Base-by-base conservation (phyloP, 1,140 invertebrate species). In the Trichonephila inaurata region DNA sequence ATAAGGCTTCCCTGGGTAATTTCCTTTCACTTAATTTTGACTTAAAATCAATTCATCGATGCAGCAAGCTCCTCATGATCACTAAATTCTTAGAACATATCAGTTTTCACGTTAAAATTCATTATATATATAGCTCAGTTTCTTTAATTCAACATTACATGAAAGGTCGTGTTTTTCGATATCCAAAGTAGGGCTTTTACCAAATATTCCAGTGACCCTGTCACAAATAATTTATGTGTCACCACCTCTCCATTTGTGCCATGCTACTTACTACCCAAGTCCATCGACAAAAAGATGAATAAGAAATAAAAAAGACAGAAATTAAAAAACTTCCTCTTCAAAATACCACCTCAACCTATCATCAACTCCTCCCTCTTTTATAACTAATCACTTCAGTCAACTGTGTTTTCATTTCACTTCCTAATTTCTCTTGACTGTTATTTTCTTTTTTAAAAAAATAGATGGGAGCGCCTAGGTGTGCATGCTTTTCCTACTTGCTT, bases 351-450 rank as follows among this genome's bases (percentile, higher is more conserved):
- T 40, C 24, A 87, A 87, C 85, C 85, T 87, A 64, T 87, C 85
- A 87, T 62, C 85, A 87, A n/a, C 85, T 87, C 85, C 85, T 33
- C 85, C 85, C 28, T 40, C 28, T 87, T 62, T 40, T 87, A 58
- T 87, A 64, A 87, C 85, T 87, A 87, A 87, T 87, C 85, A 87
- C 61, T 62, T 62, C n/a, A 40, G 12, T 64, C 85, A 40, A 62
- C n/a, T 33, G 58, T 18, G 7, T 64, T 87, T 87, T 87, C 62
- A 44, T 62, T 87, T 24, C 5, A 19, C 85, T 87, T 87, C 85
- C 24, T 33, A 83, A 83, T 83, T 83, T 58, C 44, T 51, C 82
- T 83, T 51, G 82, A 83, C 44, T 82, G 28, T 44, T 44, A 44
- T 82, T 28, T 83, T 83, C 82, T 24, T 28, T 19, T 83, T 60